Evolutionary conservation across 2,113 vertebrate genomes (phyloP), one percentile per base, ranked within the genome.

Genomic region (Nematolebias whitei): DNA sequence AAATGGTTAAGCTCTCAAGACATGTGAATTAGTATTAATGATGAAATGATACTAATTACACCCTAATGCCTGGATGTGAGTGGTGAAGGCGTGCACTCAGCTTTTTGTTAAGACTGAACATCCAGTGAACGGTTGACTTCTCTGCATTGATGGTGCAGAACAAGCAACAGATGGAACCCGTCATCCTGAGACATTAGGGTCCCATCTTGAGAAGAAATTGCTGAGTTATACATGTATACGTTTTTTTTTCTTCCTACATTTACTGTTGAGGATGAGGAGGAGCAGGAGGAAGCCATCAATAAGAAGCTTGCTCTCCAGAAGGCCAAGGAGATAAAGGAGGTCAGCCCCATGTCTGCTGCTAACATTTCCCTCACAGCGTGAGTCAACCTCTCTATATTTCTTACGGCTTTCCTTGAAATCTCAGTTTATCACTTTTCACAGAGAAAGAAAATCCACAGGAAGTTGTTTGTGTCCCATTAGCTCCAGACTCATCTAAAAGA

Each of bases 341-440:
- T 98, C 85, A 99, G 97, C 88, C 97, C 97, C 58, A 94, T 98
- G 91, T 98, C 96, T 0, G 96, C 96, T 0, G 91, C 96, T 16
- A 98, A 96, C 88, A 94, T 98, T 74, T 98, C 97, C 77, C 94
- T 98, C 2, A 94, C 96, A 14, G 94, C 95, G 97, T 99, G 95
- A 99, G 97, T 93, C 14, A 9, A 0, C 47, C 5, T 63, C 41
- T 16, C 50, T n/a, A 22, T 41, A 5, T 65, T 50, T 60, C 4
- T 26, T 19, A 29, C 14, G 22, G 7, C 13, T 69, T 47, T 24
- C 23, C 55, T 38, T 48, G 43, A 56, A 26, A 4, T 63, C 12
- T 40, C 14, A 23, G 49, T 43, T 35, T n/a, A 15, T 38, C 12
- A 11, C 50, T 60, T 15, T 1, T 16, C 19, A 18, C 8, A 23